Base-by-base conservation (phyloP, 1,140 invertebrate species). In the Tenebrio molitor region DNA sequence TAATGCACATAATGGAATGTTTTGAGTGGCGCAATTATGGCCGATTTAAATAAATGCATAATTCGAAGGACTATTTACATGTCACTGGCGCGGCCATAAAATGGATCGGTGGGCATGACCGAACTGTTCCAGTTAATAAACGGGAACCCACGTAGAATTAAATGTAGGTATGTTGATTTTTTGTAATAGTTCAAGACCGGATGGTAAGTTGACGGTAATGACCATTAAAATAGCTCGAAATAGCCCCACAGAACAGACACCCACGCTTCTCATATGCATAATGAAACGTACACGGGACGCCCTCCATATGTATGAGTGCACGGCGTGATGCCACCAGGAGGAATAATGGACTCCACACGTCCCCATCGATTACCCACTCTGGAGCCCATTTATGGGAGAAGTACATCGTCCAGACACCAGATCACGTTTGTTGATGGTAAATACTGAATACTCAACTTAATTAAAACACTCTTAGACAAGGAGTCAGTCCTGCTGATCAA, bases 191-290 rank as follows among this genome's bases (percentile, higher is more conserved):
- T 39, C n/a, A 58, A 29, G 36, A 66, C 64, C 64, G 64, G 64
- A 66, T 44, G 17, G 39, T 41, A 23, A 65, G 25, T 36, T 42
- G 15, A 65, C 63, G 33, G 64, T 69, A 69, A 69, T 69, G 66
- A 69, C 66, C 66, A 50, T 10, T 69, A 50, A 25, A 68, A 68
- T 46, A 17, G 36, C 53, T 33, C 12, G 53, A 25, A 58, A 64
- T 71, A 44, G 64, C 36, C 36, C 19, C 19, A 42, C 25, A 73
- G 53, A 73, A 34, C 21, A 73, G 53, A 73, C 72, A 73, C 72
- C 72, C 66, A 73, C 72, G 69, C 33, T 39, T 17, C 58, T 73
- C 66, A 73, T 73, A 73, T 73, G 66, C 72, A 73, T 73, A 73
- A 73, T 73, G 72, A 65, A 69, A 73, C 72, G 58, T 62, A 68